Conservation (phyloP, 2,888 invertebrate genomes). For the Elgonia sp. region DNA sequence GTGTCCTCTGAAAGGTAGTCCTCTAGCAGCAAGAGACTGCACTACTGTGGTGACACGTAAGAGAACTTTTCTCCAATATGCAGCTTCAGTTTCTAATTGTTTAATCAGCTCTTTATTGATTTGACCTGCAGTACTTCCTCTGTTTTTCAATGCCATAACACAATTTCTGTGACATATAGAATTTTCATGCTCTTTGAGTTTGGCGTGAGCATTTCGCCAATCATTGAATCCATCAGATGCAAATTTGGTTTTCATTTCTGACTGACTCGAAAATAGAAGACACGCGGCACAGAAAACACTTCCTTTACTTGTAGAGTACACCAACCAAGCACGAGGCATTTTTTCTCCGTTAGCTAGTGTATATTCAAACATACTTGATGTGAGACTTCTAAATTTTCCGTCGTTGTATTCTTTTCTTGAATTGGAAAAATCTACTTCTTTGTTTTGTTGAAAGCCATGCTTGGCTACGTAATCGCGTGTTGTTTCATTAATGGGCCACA, state of each 20-base stretch:
- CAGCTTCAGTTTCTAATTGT: conserved; percentile 33
- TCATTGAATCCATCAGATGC: conserved; percentile 42
- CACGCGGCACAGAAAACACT: conserved; percentile 51
- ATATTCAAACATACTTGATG: conserved; percentile 49
- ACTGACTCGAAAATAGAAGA: conserved; percentile 37
- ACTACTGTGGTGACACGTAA: conserved; percentile 49
- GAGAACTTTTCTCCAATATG: conserved; percentile 54
- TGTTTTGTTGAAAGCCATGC: not conserved
- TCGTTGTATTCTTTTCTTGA: conserved; percentile 50
- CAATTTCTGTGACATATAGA: conserved; percentile 40
- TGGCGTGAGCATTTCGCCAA: conserved; percentile 40
- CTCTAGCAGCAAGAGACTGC: conserved; percentile 75
- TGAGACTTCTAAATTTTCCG: conserved; percentile 30
- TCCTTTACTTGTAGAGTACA: conserved; percentile 42
- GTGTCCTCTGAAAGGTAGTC: conserved; percentile 77
- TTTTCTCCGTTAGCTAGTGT: conserved; percentile 44
- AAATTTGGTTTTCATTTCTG: conserved; percentile 31
- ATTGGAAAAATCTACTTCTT: not conserved
- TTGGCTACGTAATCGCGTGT: too few species aligned
- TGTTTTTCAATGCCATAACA: conserved; percentile 33
- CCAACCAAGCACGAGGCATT: conserved; percentile 33
- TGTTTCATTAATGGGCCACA: too few species aligned
- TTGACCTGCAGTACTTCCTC: conserved; percentile 29
- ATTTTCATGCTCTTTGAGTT: conserved; percentile 53
- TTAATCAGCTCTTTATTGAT: conserved; percentile 30